A percentile compares a stretch with the other conserved stretches of the same genome.
These are phyloP conservation scores for Empidonax traillii DNA, from an alignment of 2,113 vertebrate genomes.

Conservation along the genomic window DNA sequence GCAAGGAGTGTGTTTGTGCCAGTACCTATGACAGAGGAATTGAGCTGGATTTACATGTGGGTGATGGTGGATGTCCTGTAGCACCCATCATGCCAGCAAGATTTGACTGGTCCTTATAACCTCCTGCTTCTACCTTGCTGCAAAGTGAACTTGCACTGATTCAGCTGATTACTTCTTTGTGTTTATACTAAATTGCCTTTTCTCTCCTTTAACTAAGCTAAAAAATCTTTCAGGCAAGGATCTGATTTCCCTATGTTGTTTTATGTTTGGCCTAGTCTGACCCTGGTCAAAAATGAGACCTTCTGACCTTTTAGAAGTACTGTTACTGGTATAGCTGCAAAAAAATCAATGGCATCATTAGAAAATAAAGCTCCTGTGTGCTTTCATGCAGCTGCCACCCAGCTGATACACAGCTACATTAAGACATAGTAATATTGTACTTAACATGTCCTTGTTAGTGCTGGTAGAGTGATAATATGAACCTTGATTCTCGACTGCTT, in stretches of 20 bases:
- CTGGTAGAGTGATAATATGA: neutral
- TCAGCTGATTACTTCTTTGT: neutral
- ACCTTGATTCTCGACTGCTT: neutral
- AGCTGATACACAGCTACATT: neutral
- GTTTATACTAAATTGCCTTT: neutral
- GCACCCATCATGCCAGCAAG: neutral
- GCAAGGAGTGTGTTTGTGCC: neutral
- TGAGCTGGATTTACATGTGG: neutral
- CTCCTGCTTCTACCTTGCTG: neutral
- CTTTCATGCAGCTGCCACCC: neutral
- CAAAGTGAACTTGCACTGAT: neutral
- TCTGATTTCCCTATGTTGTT: neutral
- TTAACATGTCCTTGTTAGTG: conserved; percentile 29
- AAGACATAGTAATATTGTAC: neutral
- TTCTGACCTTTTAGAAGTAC: neutral
- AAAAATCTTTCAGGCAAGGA: neutral
- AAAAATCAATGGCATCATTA: conserved; percentile 2
- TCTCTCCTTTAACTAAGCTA: neutral
- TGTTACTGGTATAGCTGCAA: neutral
- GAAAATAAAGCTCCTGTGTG: neutral
- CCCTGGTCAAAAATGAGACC: neutral
- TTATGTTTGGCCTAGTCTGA: neutral
- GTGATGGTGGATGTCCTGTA: rapidly evolving
- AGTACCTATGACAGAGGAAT: neutral
- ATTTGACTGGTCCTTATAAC: neutral